phyloP scores from a whole-genome alignment of 2,797 vertebrate species.

The Syngnathus acus region DNA sequence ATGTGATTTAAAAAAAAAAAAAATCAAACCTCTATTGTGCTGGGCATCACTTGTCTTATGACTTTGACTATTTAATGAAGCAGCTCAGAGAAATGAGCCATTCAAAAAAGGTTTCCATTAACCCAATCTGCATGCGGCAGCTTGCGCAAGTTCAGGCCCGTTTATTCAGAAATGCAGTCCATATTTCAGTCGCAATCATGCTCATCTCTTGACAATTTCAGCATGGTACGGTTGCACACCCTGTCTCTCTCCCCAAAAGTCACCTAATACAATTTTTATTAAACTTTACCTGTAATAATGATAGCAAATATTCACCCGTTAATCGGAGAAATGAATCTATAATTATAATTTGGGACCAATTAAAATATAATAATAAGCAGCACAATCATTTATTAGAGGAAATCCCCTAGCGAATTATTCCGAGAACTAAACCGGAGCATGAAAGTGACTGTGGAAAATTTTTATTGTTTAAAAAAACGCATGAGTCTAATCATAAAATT shows the following conservation, averaged over 20 bases:
- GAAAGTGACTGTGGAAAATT: neutral
- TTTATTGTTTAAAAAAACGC: neutral
- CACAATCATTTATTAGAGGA: neutral
- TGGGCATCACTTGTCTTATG: slow-evolving; percentile 58
- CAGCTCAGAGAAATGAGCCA: slow-evolving; percentile 70
- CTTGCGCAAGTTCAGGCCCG: slow-evolving; percentile 65
- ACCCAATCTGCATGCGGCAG: slow-evolving; percentile 62
- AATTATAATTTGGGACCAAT: slow-evolving; percentile 3
- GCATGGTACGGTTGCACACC: slow-evolving; percentile 13
- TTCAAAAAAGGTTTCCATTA: slow-evolving; percentile 65
- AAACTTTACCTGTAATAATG: neutral
- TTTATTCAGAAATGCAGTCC: slow-evolving; percentile 72
- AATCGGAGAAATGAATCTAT: neutral
- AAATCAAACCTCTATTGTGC: slow-evolving; percentile 17
- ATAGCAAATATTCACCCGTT: neutral
- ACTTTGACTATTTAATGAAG: slow-evolving; percentile 73
- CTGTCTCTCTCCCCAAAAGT: slow-evolving; percentile 7
- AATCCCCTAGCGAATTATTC: neutral
- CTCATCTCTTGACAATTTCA: slow-evolving; percentile 43
- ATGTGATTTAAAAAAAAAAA: slow-evolving; percentile 18
- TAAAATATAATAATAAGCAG: neutral
- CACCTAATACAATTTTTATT: neutral
- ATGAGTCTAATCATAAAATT: neutral
- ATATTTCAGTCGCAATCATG: slow-evolving; percentile 69
- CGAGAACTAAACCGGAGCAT: neutral